Percentiles rank a stretch among this genome's conserved stretches.
phyloP scores from a whole-genome alignment of 92 coral and sea anemone genomes.

The Galaxea fascicularis region DNA sequence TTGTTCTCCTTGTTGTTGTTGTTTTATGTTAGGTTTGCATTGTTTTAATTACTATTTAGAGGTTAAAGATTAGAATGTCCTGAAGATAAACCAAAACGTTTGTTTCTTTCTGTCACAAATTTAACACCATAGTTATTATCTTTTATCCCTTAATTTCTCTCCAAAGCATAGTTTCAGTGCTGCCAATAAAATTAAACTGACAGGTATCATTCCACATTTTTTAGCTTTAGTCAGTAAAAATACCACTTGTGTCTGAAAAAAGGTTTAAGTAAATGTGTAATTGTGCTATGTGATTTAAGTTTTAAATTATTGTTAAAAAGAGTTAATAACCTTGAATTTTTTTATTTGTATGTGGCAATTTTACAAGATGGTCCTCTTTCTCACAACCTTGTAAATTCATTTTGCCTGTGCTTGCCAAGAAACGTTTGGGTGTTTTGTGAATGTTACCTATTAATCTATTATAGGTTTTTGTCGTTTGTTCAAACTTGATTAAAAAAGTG shows the following conservation, averaged over 20 bases:
- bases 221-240: too few relatives aligned
- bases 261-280: not conserved
- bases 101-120: too few relatives aligned
- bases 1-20: not conserved
- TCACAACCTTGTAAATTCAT: not conserved
- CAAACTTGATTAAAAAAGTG: constrained; percentile 10
- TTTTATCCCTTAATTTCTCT: too few relatives aligned
- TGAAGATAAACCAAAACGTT: too few relatives aligned
- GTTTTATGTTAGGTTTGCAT: too few relatives aligned
- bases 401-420: not conserved
- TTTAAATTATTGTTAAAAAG: not conserved
- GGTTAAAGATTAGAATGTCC: too few relatives aligned
- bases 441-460: not conserved
- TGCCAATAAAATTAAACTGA: too few relatives aligned
- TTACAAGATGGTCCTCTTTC: not conserved
- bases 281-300: not conserved
- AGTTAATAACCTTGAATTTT: not conserved
- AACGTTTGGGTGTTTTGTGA: constrained; percentile 24
- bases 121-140: too few relatives aligned
- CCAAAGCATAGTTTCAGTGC: too few relatives aligned
- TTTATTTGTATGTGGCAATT: not conserved
- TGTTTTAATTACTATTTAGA: too few relatives aligned
- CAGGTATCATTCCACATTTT: too few relatives aligned
- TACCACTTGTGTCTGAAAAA: too few relatives aligned
- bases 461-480: not conserved